Conservation (phyloP, 2,113 vertebrate species). For the Dipodomys spectabilis region DNA sequence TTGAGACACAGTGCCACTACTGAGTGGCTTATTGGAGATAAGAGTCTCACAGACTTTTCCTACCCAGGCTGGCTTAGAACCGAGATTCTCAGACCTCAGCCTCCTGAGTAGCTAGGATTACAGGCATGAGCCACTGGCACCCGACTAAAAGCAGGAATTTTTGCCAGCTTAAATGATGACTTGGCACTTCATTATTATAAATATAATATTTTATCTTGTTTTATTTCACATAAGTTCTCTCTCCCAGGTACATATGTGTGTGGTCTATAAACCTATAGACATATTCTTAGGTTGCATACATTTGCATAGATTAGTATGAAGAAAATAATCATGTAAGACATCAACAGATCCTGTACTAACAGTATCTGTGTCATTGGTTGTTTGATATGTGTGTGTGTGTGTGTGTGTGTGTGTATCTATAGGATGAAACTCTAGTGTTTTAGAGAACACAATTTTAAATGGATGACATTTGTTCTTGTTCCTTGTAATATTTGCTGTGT, state of each 20-base stretch:
- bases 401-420: neutral
- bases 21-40: too few species aligned
- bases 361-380: neutral
- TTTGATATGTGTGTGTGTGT: neutral
- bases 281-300: neutral
- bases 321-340: neutral
- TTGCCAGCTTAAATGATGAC: neutral
- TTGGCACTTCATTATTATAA: neutral
- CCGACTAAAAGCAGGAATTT: neutral
- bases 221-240: neutral
- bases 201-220: neutral
- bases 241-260: neutral
- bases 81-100: too few species aligned
- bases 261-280: fast-evolving
- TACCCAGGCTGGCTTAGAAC: too few species aligned
- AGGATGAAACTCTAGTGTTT: neutral
- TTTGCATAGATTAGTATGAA: constrained; percentile 20
- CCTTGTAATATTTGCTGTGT: neutral
- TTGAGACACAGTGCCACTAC: too few species aligned
- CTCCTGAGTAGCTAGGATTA: too few species aligned
- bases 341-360: neutral
- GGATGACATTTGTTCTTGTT: neutral
- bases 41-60: too few species aligned
- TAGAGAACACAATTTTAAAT: neutral
- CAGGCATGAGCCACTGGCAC: too few species aligned